Base-by-base conservation (phyloP, 2,797 vertebrate species). In the Falco cherrug region DNA sequence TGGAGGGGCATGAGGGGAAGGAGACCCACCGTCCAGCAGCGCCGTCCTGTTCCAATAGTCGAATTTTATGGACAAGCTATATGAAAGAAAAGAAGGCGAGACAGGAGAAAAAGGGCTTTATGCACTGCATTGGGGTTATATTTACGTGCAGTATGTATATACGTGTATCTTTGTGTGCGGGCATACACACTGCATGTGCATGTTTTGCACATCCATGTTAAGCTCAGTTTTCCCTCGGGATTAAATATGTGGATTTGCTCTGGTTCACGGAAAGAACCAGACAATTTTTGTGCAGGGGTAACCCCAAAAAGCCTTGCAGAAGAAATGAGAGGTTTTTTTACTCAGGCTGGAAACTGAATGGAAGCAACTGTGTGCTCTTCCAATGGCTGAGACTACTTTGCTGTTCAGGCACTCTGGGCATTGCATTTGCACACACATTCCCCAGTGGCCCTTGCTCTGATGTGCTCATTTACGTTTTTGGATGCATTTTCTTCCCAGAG, bases 1-100 rank as follows among this genome's bases (percentile, higher is more conserved):
- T 53, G 93, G 96, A 81, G 95, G 78, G 91, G 81, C 39, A 56
- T 61, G 24, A 95, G 90, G 70, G 92, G 92, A 74, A 88, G 83
- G 95, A 56, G 22, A 43, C 80, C 80, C 83, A 16, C 28, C 6
- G 37, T 15, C 84, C 95, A 50, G 70, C 93, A 94, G 59, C 1
- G 29, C 84, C 56, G 86, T 37, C 95, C 96, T 60, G 86, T 69
- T 92, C 93, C 68, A 29, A 24, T 6, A 69, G 87, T 68, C 89
- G 85, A 8, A 0, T 68, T 84, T 94, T 75, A 88, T 8, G 47
- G 89, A 69, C 33, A 57, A 78, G 87, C 74, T 74, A 77, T 75
- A 64, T 35, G 93, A 82, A 94, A 96, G 68, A 7, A 45, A 16
- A 57, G 35, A 6, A 16, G 48, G 13, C 71, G 13, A 3, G 28